These are phyloP conservation scores for Malaclemys terrapin DNA, from an alignment of 2,113 vertebrate genomes.

Conservation along the genomic window DNA sequence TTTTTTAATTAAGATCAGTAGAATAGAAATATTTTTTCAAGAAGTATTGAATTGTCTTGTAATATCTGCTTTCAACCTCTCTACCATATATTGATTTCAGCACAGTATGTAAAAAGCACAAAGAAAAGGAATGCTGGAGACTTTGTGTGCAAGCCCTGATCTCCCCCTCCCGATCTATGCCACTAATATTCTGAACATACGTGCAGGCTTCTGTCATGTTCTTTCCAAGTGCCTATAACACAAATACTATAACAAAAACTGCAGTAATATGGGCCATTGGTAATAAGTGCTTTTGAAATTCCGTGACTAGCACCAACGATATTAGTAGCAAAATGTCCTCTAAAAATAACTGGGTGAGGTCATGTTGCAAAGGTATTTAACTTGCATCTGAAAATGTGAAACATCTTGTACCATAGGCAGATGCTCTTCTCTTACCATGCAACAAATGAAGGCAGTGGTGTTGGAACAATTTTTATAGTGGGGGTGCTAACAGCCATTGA, in stretches of 20 bases:
- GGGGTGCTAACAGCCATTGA: no score
- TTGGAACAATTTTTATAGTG: no score
- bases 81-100: background rate
- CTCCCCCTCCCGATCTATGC: background rate
- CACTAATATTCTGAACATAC: background rate
- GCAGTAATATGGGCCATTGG: background rate
- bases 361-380: background rate
- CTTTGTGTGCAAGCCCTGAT: background rate
- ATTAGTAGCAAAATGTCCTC: background rate
- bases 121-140: slow-evolving; percentile 8
- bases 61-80: background rate
- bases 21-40: slow-evolving; percentile 13
- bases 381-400: background rate
- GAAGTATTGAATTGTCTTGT: slow-evolving; percentile 21
- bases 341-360: slow-evolving; percentile 5
- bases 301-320: background rate
- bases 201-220: background rate
- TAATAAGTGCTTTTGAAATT: background rate
- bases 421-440: background rate
- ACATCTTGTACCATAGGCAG: background rate
- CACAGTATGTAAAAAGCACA: background rate
- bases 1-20: background rate
- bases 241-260: accelerated
- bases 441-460: background rate
- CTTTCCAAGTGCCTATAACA: background rate